Evolutionary conservation across 1,140 invertebrate species (phyloP), one percentile per base, ranked within the genome.

Genomic region (Pseudomyrmex pallidus): DNA sequence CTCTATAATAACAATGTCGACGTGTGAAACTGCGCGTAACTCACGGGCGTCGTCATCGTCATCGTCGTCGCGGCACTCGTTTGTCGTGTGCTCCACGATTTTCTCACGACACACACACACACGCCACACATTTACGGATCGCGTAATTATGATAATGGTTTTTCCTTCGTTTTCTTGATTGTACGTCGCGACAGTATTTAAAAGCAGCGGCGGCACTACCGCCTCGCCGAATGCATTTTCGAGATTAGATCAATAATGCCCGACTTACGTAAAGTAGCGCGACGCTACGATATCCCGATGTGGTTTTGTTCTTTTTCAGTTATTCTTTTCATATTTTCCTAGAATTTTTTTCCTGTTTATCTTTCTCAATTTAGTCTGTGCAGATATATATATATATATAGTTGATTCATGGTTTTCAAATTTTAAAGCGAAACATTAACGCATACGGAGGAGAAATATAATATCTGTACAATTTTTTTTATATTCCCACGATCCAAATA

Each of bases 241-340:
- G 44, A 70, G 57, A 88, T 86, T 86, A 86, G 87, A 89, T 89
- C 87, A 86, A 89, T 89, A 89, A 73, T 64, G 72, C n/a, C 66
- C 74, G 68, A 70, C 87, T 89, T 88, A 89, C 85, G 74, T 89
- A 89, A 88, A 89, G 74, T 88, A 68, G 59, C 82, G 52, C 66
- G 66, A 83, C 15, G 25, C 59, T 44, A 74, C 80, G 48, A 35
- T 50, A 62, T 78, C 74, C 63, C 66, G 17, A 52, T 80, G 74
- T 15, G 44, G 57, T 57, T 68, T 13, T 13, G 10, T 64, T 78
- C 52, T n/a, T 25, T 22, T 12, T 9, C 20, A 15, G 0, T 1
- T n/a, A 1, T 8, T 10, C 68, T 46, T 25, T 12, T 0, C 15
- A 5, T 22, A 10, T 4, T 50, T n/a, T 46, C 56, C 3, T 15